A percentile compares a stretch with the other conserved stretches of the same genome.
Evolutionary conservation across 2,888 invertebrate species (phyloP).

Genomic region (Trachelus stipa): DNA sequence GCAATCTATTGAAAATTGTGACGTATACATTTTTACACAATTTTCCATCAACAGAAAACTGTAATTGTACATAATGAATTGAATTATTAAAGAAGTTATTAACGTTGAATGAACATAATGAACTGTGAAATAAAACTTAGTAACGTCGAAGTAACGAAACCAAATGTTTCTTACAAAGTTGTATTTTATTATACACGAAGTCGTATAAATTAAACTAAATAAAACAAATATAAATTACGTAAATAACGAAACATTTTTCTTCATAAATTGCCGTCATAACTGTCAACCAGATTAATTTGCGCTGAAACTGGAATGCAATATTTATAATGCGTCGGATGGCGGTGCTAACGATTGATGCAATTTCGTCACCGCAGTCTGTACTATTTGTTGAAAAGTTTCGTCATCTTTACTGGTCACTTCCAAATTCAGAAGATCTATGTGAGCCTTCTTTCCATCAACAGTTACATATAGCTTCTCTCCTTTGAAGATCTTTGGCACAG

Average conservation of each 20-base stretch:
- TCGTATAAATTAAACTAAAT: conserved; percentile 9
- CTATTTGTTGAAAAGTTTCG: conserved; percentile 83
- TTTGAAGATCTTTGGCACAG: conserved; percentile 93
- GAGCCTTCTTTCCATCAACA: conserved; percentile 86
- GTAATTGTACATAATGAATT: background rate
- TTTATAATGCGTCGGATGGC: conserved; percentile 58
- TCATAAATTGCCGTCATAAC: conserved; percentile 7
- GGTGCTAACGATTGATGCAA: conserved; percentile 85
- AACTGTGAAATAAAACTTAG: background rate
- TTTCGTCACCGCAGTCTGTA: conserved; percentile 86
- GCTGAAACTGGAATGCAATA: background rate
- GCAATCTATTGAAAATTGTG: background rate
- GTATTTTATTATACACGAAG: conserved; percentile 18
- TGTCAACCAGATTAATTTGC: background rate
- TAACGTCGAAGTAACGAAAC: background rate
- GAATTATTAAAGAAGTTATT: conserved; percentile 10
- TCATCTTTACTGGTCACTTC: conserved; percentile 86
- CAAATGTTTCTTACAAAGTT: conserved; percentile 18
- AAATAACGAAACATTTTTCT: conserved; percentile 11
- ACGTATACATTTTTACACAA: background rate
- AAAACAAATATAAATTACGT: background rate
- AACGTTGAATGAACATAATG: conserved; percentile 10
- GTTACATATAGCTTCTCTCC: conserved; percentile 88
- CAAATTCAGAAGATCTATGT: conserved; percentile 85
- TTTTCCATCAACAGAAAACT: background rate